Evolutionary conservation across 2,888 invertebrate species (phyloP).

Genomic region (Nomada goodeniana): DNA sequence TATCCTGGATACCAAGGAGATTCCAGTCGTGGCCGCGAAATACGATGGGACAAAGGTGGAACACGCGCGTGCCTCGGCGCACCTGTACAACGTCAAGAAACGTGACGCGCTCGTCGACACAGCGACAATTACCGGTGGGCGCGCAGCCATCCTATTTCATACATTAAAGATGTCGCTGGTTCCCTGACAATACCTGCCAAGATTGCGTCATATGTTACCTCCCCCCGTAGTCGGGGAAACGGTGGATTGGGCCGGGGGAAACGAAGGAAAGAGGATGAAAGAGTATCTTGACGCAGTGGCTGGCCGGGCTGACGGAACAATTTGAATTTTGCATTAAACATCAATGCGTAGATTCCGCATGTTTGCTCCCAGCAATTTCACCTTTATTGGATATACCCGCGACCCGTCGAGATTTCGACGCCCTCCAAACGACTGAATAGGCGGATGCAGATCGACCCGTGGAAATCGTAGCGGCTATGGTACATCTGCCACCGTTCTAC

Average conservation of each 20-base stretch:
- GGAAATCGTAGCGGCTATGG: background rate
- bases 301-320: conserved; percentile 67
- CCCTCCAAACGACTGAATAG: conserved; percentile 19
- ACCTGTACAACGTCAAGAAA: conserved; percentile 11
- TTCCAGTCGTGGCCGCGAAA: conserved; percentile 1
- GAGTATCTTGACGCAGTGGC: conserved; percentile 38
- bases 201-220: conserved; percentile 81
- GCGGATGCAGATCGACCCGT: background rate
- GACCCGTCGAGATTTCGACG: conserved; percentile 37
- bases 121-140: conserved; percentile 67
- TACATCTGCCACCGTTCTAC: no score
- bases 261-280: conserved; percentile 37
- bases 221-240: conserved; percentile 39
- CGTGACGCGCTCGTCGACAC: conserved; percentile 30
- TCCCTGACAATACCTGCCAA: conserved; percentile 79
- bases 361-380: conserved; percentile 77
- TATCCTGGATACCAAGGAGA: conserved; percentile 4
- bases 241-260: conserved; percentile 40
- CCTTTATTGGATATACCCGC: conserved; percentile 77
- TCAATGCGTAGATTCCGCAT: conserved; percentile 76
- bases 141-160: conserved; percentile 72
- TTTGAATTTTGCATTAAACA: conserved; percentile 84
- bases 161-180: conserved; percentile 78
- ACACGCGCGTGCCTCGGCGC: conserved; percentile 8
- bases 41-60: conserved; percentile 11